Evolutionary conservation across 2,113 vertebrate species (phyloP).

Genomic region (Sylvilagus bachmani): DNA sequence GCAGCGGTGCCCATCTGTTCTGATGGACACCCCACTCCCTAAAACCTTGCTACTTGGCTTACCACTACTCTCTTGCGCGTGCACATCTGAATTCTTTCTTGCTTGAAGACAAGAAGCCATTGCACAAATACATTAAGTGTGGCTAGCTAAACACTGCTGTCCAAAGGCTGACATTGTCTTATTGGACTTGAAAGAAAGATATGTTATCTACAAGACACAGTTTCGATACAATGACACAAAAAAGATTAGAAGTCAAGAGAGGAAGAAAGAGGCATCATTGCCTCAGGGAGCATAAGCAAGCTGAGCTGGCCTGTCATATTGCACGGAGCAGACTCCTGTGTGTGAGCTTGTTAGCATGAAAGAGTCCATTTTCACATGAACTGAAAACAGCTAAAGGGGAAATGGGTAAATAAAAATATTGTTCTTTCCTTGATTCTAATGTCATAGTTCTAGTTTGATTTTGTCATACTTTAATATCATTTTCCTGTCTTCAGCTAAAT

Average conservation of each 20-base stretch:
- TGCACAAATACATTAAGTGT: neutral
- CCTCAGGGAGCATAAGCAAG: neutral
- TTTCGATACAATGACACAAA: neutral
- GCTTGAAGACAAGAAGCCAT: no score
- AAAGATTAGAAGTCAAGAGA: neutral
- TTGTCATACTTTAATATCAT: constrained; percentile 16
- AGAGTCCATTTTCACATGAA: neutral
- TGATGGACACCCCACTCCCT: no score
- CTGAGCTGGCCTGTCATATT: neutral
- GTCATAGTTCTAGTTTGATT: neutral
- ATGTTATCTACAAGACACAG: neutral
- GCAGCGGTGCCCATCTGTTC: no score
- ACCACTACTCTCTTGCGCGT: no score
- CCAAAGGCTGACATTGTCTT: neutral
- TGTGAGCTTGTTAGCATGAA: neutral
- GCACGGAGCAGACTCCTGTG: neutral
- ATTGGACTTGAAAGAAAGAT: neutral
- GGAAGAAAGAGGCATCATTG: neutral
- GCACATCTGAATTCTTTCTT: no score
- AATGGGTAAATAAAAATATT: neutral
- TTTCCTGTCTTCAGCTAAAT: neutral
- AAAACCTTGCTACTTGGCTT: no score
- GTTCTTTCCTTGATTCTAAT: constrained; percentile 13
- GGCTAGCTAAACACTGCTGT: neutral
- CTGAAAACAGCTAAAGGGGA: neutral